Evolutionary conservation across 1,140 invertebrate species (phyloP).

Genomic region (Pygmarrhopalites habei): DNA sequence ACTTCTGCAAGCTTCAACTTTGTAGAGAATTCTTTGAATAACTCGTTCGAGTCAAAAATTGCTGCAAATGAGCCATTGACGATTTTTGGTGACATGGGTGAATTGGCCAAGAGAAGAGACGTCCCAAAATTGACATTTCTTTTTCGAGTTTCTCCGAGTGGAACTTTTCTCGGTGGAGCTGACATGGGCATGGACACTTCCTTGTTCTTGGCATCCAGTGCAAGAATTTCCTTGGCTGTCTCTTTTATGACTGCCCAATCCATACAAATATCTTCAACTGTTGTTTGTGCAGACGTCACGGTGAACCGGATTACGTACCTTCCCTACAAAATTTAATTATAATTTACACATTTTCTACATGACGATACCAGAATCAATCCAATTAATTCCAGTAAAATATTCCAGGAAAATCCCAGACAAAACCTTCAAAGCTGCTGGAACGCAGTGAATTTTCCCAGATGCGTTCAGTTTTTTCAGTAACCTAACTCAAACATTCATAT

Average conservation of each 20-base stretch:
- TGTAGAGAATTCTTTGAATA: constrained; percentile 37
- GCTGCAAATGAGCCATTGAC: constrained; percentile 94
- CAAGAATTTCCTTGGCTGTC: constrained; percentile 41
- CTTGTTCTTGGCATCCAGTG: constrained; percentile 31
- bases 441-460: constrained; percentile 76
- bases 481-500: constrained; percentile 31
- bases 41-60: constrained; percentile 71
- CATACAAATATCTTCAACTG: constrained; percentile 67
- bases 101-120: constrained; percentile 83
- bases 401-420: neutral
- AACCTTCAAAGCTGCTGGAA: constrained; percentile 79
- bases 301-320: constrained; percentile 90
- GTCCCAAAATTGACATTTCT: constrained; percentile 75
- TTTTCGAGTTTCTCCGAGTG: constrained; percentile 62
- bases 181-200: constrained; percentile 31
- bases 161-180: constrained; percentile 33
- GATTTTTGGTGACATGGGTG: constrained; percentile 93
- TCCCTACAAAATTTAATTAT: constrained; percentile 47
- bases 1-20: constrained; percentile 34
- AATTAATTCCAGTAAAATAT: no score
- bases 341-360: no score
- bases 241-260: constrained; percentile 50
- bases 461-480: constrained; percentile 80
- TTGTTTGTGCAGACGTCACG: constrained; percentile 84
- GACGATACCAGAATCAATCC: no score